Percentiles rank a stretch among this genome's conserved stretches.
Conservation (phyloP, 1,140 invertebrate genomes). For the Drosophila lacertosa region DNA sequence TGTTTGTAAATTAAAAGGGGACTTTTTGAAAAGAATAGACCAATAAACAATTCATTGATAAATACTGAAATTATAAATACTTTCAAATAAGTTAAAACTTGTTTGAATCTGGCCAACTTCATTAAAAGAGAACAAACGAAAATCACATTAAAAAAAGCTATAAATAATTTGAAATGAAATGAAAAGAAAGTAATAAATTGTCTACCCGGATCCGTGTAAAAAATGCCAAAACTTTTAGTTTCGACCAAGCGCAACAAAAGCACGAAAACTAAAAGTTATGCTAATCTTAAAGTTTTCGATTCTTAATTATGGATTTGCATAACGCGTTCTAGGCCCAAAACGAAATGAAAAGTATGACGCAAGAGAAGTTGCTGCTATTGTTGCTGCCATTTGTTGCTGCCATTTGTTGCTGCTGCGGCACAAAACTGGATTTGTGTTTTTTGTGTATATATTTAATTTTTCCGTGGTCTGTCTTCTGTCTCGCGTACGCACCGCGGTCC, state of each 20-base stretch:
- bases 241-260: not conserved
- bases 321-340: constrained; percentile 46
- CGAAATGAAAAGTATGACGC: constrained; percentile 53
- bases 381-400: not conserved
- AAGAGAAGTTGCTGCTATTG: constrained; percentile 13
- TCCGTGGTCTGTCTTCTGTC: constrained; percentile 36
- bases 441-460: constrained; percentile 13
- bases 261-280: constrained; percentile 11
- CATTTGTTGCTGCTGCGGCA: not conserved
- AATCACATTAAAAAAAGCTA: too few species aligned
- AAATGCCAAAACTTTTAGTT: constrained; percentile 9
- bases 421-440: not conserved
- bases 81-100: too few species aligned
- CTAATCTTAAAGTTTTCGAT: not conserved
- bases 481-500: constrained; percentile 21
- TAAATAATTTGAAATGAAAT: constrained; percentile 13
- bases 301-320: constrained; percentile 25
- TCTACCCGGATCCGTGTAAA: constrained; percentile 8
- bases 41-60: too few species aligned
- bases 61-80: too few species aligned
- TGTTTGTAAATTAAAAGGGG: too few species aligned
- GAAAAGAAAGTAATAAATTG: constrained; percentile 25
- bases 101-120: too few species aligned
- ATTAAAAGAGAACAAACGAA: too few species aligned
- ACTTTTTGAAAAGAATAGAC: too few species aligned